Conservation (phyloP, 2,888 invertebrate species). For the Melanostoma mellinum region DNA sequence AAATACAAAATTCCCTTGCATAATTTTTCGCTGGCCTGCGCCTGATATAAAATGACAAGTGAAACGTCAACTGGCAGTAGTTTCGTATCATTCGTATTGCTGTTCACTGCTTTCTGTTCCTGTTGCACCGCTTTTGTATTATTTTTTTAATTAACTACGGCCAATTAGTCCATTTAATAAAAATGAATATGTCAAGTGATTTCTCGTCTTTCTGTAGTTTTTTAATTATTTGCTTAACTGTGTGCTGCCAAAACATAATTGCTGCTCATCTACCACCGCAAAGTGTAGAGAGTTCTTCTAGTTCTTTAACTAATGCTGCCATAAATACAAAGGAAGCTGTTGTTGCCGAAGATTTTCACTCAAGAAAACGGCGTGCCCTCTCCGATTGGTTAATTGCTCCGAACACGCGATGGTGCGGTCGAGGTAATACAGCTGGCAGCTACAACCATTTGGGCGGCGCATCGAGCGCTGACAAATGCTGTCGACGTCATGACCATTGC, state of each 20-base stretch:
- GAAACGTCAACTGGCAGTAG: slow-evolving; percentile 62
- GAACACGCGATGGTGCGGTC: slow-evolving; percentile 97
- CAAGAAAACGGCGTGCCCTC: slow-evolving; percentile 78
- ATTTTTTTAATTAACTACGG: slow-evolving; percentile 23
- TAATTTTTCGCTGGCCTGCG: too few relatives aligned
- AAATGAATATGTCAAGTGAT: slow-evolving; percentile 13
- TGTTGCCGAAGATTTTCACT: slow-evolving; percentile 57
- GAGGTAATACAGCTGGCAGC: slow-evolving; percentile 90
- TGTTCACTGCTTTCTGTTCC: slow-evolving; percentile 25
- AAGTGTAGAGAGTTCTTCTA: slow-evolving; percentile 52
- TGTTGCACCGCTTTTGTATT: not conserved
- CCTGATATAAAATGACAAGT: slow-evolving; percentile 59
- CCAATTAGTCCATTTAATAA: slow-evolving; percentile 21
- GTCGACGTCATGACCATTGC: slow-evolving; percentile 94
- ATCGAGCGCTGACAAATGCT: slow-evolving; percentile 92
- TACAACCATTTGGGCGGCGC: slow-evolving; percentile 93
- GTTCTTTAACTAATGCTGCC: slow-evolving; percentile 3
- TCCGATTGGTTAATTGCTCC: slow-evolving; percentile 90
- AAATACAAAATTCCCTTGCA: not conserved
- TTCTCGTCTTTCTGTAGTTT: slow-evolving; percentile 30
- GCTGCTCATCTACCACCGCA: slow-evolving; percentile 6
- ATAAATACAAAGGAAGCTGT: not conserved
- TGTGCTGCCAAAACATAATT: slow-evolving; percentile 18
- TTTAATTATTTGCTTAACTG: slow-evolving; percentile 25
- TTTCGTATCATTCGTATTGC: slow-evolving; percentile 55